These are phyloP conservation scores for Caenorhabditis sp. DNA, from an alignment of 2,888 invertebrate genomes.

Conservation along the genomic window DNA sequence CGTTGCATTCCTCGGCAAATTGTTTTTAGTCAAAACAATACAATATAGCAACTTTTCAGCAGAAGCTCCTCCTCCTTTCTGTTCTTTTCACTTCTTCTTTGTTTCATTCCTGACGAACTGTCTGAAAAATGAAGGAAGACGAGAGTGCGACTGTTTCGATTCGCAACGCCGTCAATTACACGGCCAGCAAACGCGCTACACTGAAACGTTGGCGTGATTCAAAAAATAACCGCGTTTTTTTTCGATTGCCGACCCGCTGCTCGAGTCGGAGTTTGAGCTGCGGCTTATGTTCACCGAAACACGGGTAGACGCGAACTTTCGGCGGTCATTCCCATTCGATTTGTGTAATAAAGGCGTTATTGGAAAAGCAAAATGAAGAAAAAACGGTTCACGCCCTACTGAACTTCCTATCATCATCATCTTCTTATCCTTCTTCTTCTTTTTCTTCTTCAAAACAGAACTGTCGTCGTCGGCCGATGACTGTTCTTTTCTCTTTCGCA, in stretches of 20 bases:
- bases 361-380: background rate
- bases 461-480: background rate
- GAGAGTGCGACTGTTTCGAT: too few species aligned
- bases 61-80: constrained; percentile 15
- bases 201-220: too few species aligned
- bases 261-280: too few species aligned
- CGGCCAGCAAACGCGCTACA: too few species aligned
- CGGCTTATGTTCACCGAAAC: too few species aligned
- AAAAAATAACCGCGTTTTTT: background rate
- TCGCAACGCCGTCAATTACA: constrained; percentile 26
- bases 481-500: too few species aligned
- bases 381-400: constrained; percentile 13
- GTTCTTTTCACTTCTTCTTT: background rate
- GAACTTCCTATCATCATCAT: background rate
- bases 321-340: too few species aligned
- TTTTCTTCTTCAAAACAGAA: background rate
- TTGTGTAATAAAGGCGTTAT: too few species aligned
- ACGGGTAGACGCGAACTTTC: too few species aligned
- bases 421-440: background rate
- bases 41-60: too few species aligned
- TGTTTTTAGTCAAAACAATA: constrained; percentile 24
- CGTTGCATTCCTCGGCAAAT: background rate
- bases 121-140: constrained; percentile 5
- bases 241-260: too few species aligned
- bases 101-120: background rate